phyloP scores from a whole-genome alignment of 2,113 vertebrate genomes.

The Trochalopteron elliotii region DNA sequence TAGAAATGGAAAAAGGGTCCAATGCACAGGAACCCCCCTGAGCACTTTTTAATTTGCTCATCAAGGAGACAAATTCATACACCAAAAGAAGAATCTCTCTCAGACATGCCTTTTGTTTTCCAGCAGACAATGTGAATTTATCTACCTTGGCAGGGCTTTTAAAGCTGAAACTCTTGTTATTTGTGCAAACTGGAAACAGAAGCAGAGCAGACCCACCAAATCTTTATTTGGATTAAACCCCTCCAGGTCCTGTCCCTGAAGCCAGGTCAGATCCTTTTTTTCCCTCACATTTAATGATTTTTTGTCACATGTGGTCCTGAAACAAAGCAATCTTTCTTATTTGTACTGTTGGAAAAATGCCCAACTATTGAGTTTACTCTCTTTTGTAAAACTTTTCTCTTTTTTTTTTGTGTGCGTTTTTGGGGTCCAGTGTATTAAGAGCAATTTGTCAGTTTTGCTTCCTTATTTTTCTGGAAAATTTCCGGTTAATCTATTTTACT shows the following conservation, averaged over 20 bases:
- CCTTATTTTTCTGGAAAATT: background rate
- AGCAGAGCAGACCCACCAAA: background rate
- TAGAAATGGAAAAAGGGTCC: background rate
- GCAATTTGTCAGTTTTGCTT: background rate
- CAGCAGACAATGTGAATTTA: background rate
- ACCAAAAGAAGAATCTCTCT: background rate
- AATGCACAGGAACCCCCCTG: background rate
- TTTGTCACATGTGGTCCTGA: background rate
- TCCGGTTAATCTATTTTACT: background rate
- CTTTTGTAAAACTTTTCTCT: background rate
- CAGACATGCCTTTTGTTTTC: background rate
- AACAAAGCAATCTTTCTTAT: background rate
- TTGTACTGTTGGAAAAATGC: background rate
- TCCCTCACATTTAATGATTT: background rate
- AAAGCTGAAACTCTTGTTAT: background rate
- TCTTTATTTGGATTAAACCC: background rate
- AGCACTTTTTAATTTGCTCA: background rate
- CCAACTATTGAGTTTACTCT: background rate
- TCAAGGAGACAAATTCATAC: background rate
- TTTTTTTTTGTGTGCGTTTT: background rate
- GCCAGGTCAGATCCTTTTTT: background rate
- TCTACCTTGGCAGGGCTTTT: background rate
- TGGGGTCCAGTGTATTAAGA: background rate
- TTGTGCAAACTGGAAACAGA: background rate
- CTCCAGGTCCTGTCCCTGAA: background rate